Conservation (phyloP, 2,888 invertebrate species). For the Agrypnus murinus region DNA sequence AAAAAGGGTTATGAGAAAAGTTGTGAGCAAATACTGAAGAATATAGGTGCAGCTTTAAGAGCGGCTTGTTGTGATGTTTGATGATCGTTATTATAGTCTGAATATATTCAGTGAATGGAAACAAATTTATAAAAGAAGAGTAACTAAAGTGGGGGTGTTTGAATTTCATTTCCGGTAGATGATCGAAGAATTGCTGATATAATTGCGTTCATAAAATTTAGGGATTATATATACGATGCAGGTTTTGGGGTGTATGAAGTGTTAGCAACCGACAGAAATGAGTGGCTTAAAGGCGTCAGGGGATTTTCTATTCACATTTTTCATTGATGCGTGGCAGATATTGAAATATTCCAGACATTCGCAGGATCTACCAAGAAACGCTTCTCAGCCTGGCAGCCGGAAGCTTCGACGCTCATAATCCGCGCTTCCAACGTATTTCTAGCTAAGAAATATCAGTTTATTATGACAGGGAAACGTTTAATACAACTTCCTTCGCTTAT, state of each 20-base stretch:
- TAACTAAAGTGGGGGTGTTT: background rate
- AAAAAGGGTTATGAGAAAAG: conserved; percentile 39
- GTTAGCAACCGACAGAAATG: conserved; percentile 36
- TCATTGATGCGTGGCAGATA: conserved; percentile 37
- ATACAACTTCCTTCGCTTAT: conserved; percentile 19
- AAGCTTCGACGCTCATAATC: conserved; percentile 23
- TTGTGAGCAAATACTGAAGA: conserved; percentile 9
- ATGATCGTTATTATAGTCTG: background rate
- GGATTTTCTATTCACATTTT: conserved; percentile 42
- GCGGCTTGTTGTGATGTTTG: background rate
- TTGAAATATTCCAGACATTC: conserved; percentile 40
- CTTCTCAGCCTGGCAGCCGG: conserved; percentile 5
- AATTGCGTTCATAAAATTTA: conserved; percentile 3
- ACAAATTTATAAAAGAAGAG: conserved; percentile 16
- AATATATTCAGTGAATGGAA: background rate
- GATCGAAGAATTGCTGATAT: background rate
- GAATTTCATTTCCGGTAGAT: background rate
- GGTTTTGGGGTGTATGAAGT: conserved; percentile 9
- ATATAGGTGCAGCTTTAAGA: conserved; percentile 10
- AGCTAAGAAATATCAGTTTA: conserved; percentile 9
- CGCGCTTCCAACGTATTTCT: conserved; percentile 5
- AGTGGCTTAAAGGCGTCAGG: conserved; percentile 36
- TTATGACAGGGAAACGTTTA: conserved; percentile 7
- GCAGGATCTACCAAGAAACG: conserved; percentile 24
- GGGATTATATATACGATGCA: background rate